Evolutionary conservation across 2,113 vertebrate genomes (phyloP), one percentile per base, ranked within the genome.

Genomic region (Colinus virginianus): DNA sequence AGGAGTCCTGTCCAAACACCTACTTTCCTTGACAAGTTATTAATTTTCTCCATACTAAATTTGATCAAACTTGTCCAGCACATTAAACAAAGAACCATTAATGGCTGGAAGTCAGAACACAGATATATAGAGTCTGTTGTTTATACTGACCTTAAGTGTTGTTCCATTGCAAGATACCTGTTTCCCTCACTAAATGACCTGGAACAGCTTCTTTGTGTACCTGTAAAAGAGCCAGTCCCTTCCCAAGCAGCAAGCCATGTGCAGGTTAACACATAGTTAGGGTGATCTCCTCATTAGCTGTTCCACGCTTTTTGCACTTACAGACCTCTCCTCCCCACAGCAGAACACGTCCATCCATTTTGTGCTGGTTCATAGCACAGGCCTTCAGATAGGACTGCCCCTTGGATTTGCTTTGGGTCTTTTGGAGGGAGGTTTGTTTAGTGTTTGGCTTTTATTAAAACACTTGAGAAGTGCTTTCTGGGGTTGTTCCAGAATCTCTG

Each of bases 231-330:
- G 38, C 13, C 40, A 66, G 58, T 46, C 1, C 11, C 22, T 19
- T 16, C 16, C 2, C 0, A 0, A 61, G 55, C 34, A 79, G 40
- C 48, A 68, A 51, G 53, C 17, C 48, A 68, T 8, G 3, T 1
- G 0, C 32, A 8, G 4, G 21, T 22, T 45, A 36, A 1, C 0
- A 18, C 36, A 38, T 13, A 63, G 15, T 23, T 16, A 32, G 19
- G 28, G 30, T 11, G 25, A 79, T 17, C 22, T 66, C 67, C 63
- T 62, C 72, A 58, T n/a, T 1, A 84, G 80, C 64, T 36, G 28
- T 11, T 48, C 26, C 16, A 38, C 13, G 38, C 46, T 13, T 62
- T 32, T 40, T 32, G 45, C 1, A 23, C 10, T 21, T 10, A 7
- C 38, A 49, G 68, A 2, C 48, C 72, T 69, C 40, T 55, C 40